Conservation (phyloP, 2,888 invertebrate species). For the Beris chalybata region DNA sequence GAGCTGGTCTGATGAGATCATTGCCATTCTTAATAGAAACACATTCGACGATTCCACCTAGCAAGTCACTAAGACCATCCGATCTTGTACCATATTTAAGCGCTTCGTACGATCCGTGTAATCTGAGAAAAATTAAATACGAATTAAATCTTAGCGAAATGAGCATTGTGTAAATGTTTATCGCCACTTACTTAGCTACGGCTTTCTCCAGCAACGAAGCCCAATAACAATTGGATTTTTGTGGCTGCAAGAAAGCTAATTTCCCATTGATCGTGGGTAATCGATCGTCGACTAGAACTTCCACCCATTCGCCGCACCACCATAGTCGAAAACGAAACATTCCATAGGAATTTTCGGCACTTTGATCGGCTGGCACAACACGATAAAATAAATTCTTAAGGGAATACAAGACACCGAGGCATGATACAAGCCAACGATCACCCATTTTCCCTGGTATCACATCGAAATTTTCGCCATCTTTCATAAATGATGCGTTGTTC, state of each 20-base stretch:
- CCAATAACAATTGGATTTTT: constrained; percentile 82
- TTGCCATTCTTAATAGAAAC: constrained; percentile 72
- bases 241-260: constrained; percentile 82
- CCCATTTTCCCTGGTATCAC: constrained; percentile 87
- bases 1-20: constrained; percentile 64
- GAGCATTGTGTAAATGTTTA: too few species aligned
- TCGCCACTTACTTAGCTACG: constrained; percentile 76
- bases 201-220: constrained; percentile 89
- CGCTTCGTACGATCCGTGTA: constrained; percentile 92
- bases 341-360: constrained; percentile 72
- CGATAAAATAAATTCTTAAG: constrained; percentile 87
- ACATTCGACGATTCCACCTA: constrained; percentile 86
- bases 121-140: constrained; percentile 57
- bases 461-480: constrained; percentile 71
- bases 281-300: constrained; percentile 85
- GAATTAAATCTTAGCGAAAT: neutral
- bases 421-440: constrained; percentile 88
- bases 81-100: constrained; percentile 87
- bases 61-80: constrained; percentile 85
- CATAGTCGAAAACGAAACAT: constrained; percentile 87
- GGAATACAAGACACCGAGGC: constrained; percentile 80
- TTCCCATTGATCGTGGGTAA: constrained; percentile 85
- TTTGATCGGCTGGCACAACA: constrained; percentile 89
- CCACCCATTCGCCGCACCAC: constrained; percentile 95
- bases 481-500: constrained; percentile 67